A percentile compares a stretch with the other conserved stretches of the same genome.
These are phyloP conservation scores for Cinclus cinclus DNA, from an alignment of 2,113 vertebrate species.

Conservation along the genomic window DNA sequence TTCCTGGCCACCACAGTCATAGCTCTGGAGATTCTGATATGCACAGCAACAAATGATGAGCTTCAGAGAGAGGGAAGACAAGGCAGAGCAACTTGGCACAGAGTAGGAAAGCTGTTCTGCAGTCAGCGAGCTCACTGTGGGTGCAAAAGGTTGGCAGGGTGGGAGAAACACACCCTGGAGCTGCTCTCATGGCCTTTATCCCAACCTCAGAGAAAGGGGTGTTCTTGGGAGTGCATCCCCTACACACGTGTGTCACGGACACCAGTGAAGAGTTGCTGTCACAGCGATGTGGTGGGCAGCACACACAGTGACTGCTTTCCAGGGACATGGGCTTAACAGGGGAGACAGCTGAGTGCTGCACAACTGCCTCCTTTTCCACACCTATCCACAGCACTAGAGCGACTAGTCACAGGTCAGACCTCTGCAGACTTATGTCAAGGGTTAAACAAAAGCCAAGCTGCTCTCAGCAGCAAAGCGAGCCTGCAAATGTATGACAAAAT, in stretches of 20 bases:
- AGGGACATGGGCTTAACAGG: not conserved
- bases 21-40: not conserved
- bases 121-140: rapidly evolving
- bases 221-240: not conserved
- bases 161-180: not conserved
- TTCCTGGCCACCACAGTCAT: rapidly evolving
- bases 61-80: not conserved
- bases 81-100: not conserved
- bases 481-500: not conserved
- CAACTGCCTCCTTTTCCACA: not conserved
- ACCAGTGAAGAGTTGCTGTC: not conserved
- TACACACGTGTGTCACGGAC: rapidly evolving
- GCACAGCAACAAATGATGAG: rapidly evolving
- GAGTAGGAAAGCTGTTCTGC: not conserved
- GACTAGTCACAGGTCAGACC: not conserved
- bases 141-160: not conserved
- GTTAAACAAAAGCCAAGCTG: not conserved
- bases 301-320: rapidly evolving
- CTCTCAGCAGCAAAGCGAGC: not conserved
- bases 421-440: not conserved
- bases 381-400: not conserved
- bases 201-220: not conserved
- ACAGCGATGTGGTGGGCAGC: not conserved
- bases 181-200: not conserved
- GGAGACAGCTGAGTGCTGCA: not conserved